Evolutionary conservation across 2,888 invertebrate species (phyloP), one percentile per base, ranked within the genome.

Genomic region (Acrobasis repandana): DNA sequence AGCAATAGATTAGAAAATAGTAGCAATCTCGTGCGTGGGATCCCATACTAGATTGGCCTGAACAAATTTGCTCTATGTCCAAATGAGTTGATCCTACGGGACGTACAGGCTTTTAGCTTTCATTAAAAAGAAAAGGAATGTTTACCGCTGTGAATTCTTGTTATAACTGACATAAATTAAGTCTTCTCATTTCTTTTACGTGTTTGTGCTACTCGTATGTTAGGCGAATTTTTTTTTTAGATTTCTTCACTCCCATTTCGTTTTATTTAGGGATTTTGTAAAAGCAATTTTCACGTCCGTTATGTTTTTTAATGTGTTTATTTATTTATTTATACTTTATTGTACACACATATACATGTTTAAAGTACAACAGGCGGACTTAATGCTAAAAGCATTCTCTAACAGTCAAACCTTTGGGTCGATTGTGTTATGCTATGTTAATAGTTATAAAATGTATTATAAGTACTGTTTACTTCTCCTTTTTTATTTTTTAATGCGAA

Each of bases 51-150:
- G 82, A 87, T 86, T 87, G 86, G 80, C 76, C 76, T 77, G 83
- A 83, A 87, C 86, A 88, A 87, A 89, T 86, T 86, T 84, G 76
- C 81, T 79, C 80, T 75, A 77, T 80, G 85, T 81, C 84, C 82
- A 83, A 88, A 88, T 86, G 81, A 83, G 85, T 79, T 77, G 80
- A 79, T 82, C 83, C 82, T 77, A 70, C 65, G 82, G 79, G 82
- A 80, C 76, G 65, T 71, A 70, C 67, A 70, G 73, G 73, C 75
- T 77, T 76, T 75, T 70, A 72, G 70, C 78, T 79, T 81, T 85
- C 79, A 84, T 85, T 86, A 81, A 81, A 78, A 79, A 76, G 72
- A 75, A 74, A 78, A 70, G 71, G 68, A 70, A 74, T 67, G 67
- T 49, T 58, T 38, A 33, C 56, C 50, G 18, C 11, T 50, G 50